Evolutionary conservation across 2,113 vertebrate genomes (phyloP).

Genomic region (Piprites chloris): DNA sequence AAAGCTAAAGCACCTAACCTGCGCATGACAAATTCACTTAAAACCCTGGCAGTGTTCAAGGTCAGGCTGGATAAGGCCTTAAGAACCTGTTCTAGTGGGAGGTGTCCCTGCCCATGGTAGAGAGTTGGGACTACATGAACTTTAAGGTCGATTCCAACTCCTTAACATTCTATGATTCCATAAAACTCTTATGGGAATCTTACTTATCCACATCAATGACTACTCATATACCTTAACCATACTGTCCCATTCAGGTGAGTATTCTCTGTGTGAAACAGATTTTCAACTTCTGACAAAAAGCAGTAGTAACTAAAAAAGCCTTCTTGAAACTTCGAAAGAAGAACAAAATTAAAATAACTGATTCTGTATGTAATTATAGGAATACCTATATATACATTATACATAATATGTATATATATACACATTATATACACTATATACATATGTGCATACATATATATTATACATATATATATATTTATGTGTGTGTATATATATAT

Average conservation of each 20-base stretch:
- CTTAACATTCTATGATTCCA: not conserved
- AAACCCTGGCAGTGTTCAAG: not conserved
- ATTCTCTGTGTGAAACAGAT: not conserved
- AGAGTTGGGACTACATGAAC: too few species aligned
- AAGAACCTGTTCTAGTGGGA: not conserved
- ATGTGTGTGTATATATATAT: not conserved
- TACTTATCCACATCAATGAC: not conserved
- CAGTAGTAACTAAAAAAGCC: not conserved
- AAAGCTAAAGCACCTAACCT: not conserved
- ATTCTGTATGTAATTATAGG: not conserved
- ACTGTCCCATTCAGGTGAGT: not conserved
- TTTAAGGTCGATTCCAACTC: not conserved
- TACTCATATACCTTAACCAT: not conserved
- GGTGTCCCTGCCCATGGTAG: not conserved
- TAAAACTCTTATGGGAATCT: not conserved
- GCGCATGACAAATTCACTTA: not conserved
- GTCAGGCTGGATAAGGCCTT: not conserved
- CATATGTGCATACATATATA: accelerated
- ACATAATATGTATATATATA: accelerated
- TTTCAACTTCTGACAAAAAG: not conserved
- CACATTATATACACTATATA: not conserved
- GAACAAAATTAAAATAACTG: not conserved
- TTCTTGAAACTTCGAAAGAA: not conserved
- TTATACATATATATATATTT: too few species aligned
- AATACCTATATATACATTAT: not conserved